A percentile compares a stretch with the other conserved stretches of the same genome.
Evolutionary conservation across 2,113 vertebrate genomes (phyloP).

Genomic region (Cygnus buccinator): DNA sequence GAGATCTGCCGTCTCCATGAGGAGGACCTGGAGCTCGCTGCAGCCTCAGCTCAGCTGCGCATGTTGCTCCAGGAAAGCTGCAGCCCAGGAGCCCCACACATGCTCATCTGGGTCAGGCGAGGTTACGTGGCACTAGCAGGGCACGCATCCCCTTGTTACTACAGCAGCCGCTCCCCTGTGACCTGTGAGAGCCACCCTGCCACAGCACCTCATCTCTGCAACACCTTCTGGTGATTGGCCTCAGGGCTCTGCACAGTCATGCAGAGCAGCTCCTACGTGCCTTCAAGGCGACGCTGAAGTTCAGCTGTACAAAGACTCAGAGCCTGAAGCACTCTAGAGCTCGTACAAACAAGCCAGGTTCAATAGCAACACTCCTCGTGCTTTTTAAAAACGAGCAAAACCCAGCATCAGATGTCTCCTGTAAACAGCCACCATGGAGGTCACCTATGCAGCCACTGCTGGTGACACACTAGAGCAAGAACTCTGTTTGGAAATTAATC

Average conservation of each 20-base stretch:
- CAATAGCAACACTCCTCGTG: background rate
- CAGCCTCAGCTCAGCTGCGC: background rate
- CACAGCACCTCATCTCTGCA: fast-evolving
- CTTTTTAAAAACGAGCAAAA: background rate
- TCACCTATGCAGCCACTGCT: fast-evolving
- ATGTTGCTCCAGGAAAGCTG: background rate
- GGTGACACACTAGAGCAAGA: background rate
- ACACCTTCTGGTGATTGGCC: background rate
- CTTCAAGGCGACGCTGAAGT: background rate
- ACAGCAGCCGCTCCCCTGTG: background rate
- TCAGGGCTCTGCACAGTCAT: fast-evolving
- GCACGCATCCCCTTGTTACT: background rate
- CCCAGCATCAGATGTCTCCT: background rate
- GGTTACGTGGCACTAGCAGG: too few relatives aligned
- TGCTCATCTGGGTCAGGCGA: background rate
- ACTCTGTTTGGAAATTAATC: background rate
- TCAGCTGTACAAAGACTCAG: background rate
- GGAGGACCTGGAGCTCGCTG: background rate
- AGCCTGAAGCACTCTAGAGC: background rate
- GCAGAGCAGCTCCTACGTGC: fast-evolving
- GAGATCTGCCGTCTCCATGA: background rate
- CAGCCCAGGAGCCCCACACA: background rate
- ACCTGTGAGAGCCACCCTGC: fast-evolving
- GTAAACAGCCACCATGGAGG: fast-evolving
- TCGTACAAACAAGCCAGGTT: background rate